These are phyloP conservation scores for Coracias cyanogaster DNA, from an alignment of 2,797 vertebrate species.

Conservation along the genomic window DNA sequence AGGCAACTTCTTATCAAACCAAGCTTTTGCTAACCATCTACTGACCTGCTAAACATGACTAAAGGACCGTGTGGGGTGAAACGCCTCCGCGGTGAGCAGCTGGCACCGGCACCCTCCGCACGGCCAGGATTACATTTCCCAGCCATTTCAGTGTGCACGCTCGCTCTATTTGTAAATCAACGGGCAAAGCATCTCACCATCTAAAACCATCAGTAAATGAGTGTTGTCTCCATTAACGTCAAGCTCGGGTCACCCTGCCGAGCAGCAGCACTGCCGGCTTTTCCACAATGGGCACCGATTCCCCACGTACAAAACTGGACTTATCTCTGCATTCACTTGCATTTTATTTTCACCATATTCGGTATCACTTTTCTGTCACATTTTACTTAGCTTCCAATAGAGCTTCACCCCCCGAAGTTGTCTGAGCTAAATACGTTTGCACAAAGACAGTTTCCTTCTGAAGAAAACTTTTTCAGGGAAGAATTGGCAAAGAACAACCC, in stretches of 20 bases:
- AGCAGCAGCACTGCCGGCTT: not conserved
- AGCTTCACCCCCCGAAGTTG: not conserved
- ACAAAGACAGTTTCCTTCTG: not conserved
- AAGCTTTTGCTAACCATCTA: not conserved
- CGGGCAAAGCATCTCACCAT: rapidly evolving
- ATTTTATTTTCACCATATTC: not conserved
- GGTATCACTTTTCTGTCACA: not conserved
- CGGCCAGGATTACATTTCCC: rapidly evolving
- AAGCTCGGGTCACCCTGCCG: not conserved
- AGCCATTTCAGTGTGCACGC: rapidly evolving
- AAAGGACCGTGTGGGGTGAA: not conserved
- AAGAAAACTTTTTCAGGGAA: not conserved
- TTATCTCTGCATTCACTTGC: not conserved
- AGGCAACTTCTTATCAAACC: not conserved
- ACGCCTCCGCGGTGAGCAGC: not conserved
- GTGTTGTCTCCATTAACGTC: rapidly evolving
- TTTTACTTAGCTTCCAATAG: not conserved
- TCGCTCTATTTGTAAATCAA: rapidly evolving
- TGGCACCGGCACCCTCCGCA: rapidly evolving
- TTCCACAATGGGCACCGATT: not conserved
- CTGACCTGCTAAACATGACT: not conserved
- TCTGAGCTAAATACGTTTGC: not conserved
- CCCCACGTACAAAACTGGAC: rapidly evolving
- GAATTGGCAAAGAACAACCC: not conserved
- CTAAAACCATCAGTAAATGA: rapidly evolving